These are phyloP conservation scores for Arctocebus calabarensis DNA, from an alignment of 2,797 vertebrate species.

Conservation along the genomic window DNA sequence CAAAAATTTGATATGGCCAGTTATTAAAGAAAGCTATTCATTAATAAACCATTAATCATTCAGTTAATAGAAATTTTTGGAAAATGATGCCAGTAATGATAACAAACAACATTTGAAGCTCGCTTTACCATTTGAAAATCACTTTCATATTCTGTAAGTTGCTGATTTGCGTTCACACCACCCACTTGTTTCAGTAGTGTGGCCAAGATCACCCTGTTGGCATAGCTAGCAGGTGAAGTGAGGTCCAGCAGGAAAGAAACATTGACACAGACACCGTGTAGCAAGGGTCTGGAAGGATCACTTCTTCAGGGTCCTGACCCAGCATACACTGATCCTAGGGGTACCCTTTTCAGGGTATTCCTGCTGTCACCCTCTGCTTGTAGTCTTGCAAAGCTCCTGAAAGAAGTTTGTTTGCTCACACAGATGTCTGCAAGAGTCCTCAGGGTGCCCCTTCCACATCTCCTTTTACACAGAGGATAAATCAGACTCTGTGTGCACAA, in stretches of 20 bases:
- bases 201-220: not conserved
- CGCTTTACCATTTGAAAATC: not conserved
- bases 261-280: not conserved
- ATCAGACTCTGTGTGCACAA: constrained; percentile 27
- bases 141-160: not conserved
- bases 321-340: not conserved
- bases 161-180: not conserved
- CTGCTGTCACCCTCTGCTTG: not conserved
- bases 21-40: not conserved
- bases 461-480: not conserved
- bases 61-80: not conserved
- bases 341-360: not conserved
- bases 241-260: not conserved
- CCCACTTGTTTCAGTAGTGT: not conserved
- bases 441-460: not conserved
- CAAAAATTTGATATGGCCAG: not conserved
- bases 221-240: not conserved
- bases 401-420: not conserved
- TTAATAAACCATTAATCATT: not conserved
- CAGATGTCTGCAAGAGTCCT: not conserved
- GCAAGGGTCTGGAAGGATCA: not conserved
- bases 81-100: not conserved
- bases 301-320: not conserved
- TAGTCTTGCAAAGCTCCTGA: not conserved
- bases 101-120: not conserved